Percentiles rank a stretch among this genome's conserved stretches.
Conservation (phyloP, 2,113 vertebrate genomes). For the Phocoena sinus region DNA sequence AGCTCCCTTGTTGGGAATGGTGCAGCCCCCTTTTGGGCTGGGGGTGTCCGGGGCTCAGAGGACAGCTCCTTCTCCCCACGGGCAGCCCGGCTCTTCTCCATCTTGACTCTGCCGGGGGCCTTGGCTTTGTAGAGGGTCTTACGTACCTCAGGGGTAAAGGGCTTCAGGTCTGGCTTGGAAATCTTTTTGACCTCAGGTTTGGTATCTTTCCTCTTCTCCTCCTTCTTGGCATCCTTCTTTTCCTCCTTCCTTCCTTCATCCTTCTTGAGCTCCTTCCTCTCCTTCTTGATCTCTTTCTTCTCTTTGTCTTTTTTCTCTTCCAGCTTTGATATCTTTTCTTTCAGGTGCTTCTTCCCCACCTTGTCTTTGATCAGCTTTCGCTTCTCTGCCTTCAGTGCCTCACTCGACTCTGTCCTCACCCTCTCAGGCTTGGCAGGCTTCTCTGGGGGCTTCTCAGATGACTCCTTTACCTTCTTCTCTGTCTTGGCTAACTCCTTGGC, state of each 20-base stretch:
- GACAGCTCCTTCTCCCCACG: constrained; percentile 80
- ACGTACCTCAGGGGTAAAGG: constrained; percentile 95
- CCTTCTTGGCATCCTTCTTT: constrained; percentile 92
- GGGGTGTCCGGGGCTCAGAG: constrained; percentile 72
- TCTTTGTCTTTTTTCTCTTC: constrained; percentile 98
- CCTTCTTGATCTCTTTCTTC: constrained; percentile 95
- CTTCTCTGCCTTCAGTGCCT: constrained; percentile 88
- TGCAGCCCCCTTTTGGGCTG: constrained; percentile 60
- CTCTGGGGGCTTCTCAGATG: constrained; percentile 83
- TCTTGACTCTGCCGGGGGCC: constrained; percentile 87
- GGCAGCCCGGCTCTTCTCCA: constrained; percentile 86
- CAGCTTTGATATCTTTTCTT: constrained; percentile 93
- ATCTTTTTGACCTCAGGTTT: constrained; percentile 92
- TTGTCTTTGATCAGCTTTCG: constrained; percentile 93
- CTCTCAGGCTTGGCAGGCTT: constrained; percentile 88
- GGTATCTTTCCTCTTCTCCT: constrained; percentile 92
- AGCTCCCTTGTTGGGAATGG: constrained; percentile 78
- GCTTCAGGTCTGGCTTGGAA: constrained; percentile 93
- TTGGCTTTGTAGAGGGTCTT: constrained; percentile 96
- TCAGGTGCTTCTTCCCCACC: constrained; percentile 89
- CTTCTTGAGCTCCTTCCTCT: constrained; percentile 90
- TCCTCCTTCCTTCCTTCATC: constrained; percentile 92
- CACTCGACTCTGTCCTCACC: constrained; percentile 81
- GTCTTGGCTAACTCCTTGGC: constrained; percentile 87
- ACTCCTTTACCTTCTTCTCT: constrained; percentile 90